Evolutionary conservation across 2,797 vertebrate species (phyloP).

Genomic region (Aulostomus chinensis): DNA sequence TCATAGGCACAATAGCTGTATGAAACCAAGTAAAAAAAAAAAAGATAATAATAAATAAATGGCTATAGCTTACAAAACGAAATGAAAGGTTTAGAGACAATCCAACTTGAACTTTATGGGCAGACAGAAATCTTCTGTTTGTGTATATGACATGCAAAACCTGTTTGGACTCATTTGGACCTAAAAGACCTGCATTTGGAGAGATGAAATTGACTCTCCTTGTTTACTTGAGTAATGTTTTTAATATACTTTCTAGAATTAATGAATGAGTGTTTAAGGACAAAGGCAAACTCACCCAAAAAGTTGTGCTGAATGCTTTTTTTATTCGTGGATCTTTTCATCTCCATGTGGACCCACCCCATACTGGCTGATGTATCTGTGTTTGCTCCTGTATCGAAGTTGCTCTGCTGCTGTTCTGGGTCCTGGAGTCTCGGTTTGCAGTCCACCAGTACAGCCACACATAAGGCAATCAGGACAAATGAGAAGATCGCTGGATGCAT

Average conservation of each 20-base stretch:
- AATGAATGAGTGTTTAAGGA: background rate
- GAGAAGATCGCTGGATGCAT: conserved; percentile 74
- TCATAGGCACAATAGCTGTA: conserved; percentile 82
- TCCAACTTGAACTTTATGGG: no score
- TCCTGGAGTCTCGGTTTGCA: conserved; percentile 29
- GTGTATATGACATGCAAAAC: no score
- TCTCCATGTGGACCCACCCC: conserved; percentile 71
- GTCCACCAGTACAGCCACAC: conserved; percentile 49
- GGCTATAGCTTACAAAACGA: no score
- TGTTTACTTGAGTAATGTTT: no score
- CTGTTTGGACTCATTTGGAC: no score
- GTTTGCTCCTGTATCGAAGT: background rate
- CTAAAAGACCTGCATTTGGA: no score
- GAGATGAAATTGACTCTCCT: no score
- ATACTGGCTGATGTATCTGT: background rate
- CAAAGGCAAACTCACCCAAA: conserved; percentile 81
- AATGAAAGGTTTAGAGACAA: no score
- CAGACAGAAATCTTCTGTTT: no score
- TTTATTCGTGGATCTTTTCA: conserved; percentile 62
- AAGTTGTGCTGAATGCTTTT: conserved; percentile 72
- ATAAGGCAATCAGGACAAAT: conserved; percentile 70
- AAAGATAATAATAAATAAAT: no score
- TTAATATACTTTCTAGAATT: no score
- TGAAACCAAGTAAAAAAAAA: no score
- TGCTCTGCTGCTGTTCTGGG: conserved; percentile 1